These are phyloP conservation scores for Heliangelus exortis DNA, from an alignment of 2,797 vertebrate genomes.

Conservation along the genomic window DNA sequence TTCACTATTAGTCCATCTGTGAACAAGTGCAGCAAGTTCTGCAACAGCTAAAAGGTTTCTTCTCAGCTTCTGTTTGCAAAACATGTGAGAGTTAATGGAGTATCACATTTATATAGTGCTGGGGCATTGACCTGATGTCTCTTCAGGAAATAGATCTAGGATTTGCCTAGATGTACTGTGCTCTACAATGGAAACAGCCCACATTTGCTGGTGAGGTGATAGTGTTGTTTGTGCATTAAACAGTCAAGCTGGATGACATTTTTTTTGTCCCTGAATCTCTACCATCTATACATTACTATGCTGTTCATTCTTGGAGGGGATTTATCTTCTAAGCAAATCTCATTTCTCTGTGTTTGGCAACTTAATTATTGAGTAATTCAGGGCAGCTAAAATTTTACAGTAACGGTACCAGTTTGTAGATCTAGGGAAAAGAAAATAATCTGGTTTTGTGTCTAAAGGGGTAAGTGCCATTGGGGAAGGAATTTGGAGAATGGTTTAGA, in stretches of 20 bases:
- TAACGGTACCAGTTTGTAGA: neutral
- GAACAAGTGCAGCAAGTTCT: slow-evolving; percentile 24
- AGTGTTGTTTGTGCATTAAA: slow-evolving; percentile 50
- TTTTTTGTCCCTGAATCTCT: neutral
- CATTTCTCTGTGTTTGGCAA: slow-evolving; percentile 51
- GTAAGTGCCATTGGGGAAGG: neutral
- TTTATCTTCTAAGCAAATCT: slow-evolving; percentile 51
- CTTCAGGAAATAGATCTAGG: slow-evolving; percentile 35
- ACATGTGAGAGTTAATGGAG: slow-evolving; percentile 66
- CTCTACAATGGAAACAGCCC: neutral
- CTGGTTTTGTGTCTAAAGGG: neutral
- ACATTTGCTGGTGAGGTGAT: neutral
- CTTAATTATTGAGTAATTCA: neutral
- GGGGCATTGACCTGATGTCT: slow-evolving; percentile 38
- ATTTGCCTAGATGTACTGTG: neutral
- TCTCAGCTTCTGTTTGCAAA: slow-evolving; percentile 72
- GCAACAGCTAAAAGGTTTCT: slow-evolving; percentile 46
- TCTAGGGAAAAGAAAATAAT: neutral
- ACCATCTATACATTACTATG: neutral
- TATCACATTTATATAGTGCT: slow-evolving; percentile 53
- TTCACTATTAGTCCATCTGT: slow-evolving; percentile 31
- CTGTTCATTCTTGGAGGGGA: neutral
- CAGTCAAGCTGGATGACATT: neutral
- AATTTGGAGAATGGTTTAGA: slow-evolving; percentile 10
- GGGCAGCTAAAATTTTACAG: slow-evolving; percentile 41